Evolutionary conservation across 1,140 invertebrate genomes (phyloP), one percentile per base, ranked within the genome.

Genomic region (Diprion similis): DNA sequence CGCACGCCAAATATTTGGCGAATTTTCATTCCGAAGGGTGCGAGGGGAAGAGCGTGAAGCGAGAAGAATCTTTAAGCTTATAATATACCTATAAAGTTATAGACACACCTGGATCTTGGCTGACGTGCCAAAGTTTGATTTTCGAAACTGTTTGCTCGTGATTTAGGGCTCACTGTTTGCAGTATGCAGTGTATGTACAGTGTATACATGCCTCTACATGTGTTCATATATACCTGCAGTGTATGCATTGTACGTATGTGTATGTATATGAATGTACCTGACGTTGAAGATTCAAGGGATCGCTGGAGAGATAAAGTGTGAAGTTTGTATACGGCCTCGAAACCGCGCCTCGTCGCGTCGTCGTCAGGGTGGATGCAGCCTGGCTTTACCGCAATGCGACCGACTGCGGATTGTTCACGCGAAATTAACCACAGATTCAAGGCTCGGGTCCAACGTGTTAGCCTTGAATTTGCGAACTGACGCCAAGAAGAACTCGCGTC

Each of bases 381-480:
- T 59, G 51, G 51, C n/a, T 59, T 59, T 59, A 59, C 51, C 51
- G 51, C 51, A 59, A 59, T 59, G 51, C 51, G 51, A 59, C 51
- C 51, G n/a, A 59, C 51, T 59, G 51, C 51, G 51, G 51, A 59
- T 59, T 59, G 51, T 59, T 17, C 51, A 11, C 51, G 6, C 11
- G 51, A 59, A 59, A 59, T 59, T 59, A 59, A 59, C 2, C 24
- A 37, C 51, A 13, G 51, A 13, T 59, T 15, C 24, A 37, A 37
- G 24, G 24, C 24, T 59, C 51, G n/a, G 11, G 51, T n/a, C 51
- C 11, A 59, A 59, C 6, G 51, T 59, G 51, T 17, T 59, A 6
- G n/a, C 51, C 6, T 59, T 0, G 51, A 59, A 59, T 9, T 0
- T 59, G 11, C 51, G 24, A 37, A 37, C 24, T 37, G 24, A 37